Base-by-base conservation (phyloP, 2,888 invertebrate genomes). In the Ferdinandea cuprea region DNA sequence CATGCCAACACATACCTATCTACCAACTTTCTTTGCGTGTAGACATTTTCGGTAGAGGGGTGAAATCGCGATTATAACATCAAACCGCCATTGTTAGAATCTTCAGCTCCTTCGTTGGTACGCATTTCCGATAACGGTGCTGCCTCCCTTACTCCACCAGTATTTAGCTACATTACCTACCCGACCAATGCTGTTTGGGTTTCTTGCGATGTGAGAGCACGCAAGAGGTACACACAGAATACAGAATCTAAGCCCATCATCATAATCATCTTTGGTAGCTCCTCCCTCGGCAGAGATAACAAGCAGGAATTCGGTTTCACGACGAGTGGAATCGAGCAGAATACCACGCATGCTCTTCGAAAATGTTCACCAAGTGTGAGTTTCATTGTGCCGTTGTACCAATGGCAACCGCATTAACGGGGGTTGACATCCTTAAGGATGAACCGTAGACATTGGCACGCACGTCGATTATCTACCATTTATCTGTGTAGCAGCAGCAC, bases 61-160 rank as follows among this genome's bases (percentile, higher is more conserved):
- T 68, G 85, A 74, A 77, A 85, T 85, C 85, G 86, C 85, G 85
- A 85, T 87, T 87, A 88, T 89, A 87, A n/a, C n/a, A n/a, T n/a
- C n/a, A 88, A 88, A 88, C 87, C 89, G 89, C 89, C 89, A 89
- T 89, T 89, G 89, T 89, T 89, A 86, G 87, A 89, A 88, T 88
- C 87, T 88, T 71, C 68, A 72, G 72, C 77, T 69, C 72, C 66
- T 59, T 78, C 56, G n/a, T n/a, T n/a, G 78, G 85, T 85, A 86
- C 86, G 86, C 86, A 86, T 86, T 85, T 86, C 85, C 86, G 86
- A 76, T 54, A 58, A 83, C 73, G 83, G 83, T 83, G 78, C 72
- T 83, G 66, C 77, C 77, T 81, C 77, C 65, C 59, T 66, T 65
- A 65, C 81, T 66, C 71, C 81, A 76, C 35, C 40, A 9, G 19